phyloP scores from a whole-genome alignment of 2,888 invertebrate genomes.

The Sceliomorpha sp. region DNA sequence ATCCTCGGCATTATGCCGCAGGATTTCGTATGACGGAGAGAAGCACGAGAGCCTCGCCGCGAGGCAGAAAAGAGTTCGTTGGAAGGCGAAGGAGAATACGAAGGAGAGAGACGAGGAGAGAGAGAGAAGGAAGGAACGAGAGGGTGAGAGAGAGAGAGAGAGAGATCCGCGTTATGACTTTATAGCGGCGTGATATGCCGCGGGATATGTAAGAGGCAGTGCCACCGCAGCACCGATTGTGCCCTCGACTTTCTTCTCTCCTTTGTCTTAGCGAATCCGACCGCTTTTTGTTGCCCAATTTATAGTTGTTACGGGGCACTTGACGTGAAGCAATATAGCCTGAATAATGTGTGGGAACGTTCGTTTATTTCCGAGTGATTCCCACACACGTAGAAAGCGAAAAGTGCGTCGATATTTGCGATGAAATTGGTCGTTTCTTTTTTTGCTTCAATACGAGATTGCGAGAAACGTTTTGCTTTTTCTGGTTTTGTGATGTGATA shows the following conservation, averaged over 20 bases:
- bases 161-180: conserved; percentile 69
- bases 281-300: conserved; percentile 69
- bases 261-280: conserved; percentile 58
- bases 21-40: conserved; percentile 49
- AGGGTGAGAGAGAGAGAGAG: conserved; percentile 18
- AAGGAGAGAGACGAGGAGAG: conserved; percentile 23
- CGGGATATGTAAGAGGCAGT: conserved; percentile 52
- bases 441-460: too few relatives aligned
- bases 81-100: conserved; percentile 25
- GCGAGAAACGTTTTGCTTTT: too few relatives aligned
- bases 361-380: conserved; percentile 32
- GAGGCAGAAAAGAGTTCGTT: conserved; percentile 26
- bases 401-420: background rate
- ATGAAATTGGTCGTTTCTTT: too few relatives aligned
- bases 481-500: too few relatives aligned
- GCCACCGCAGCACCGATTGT: conserved; percentile 49
- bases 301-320: conserved; percentile 68
- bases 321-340: conserved; percentile 61
- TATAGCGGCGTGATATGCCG: conserved; percentile 66
- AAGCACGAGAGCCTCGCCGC: conserved; percentile 38
- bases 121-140: too few relatives aligned
- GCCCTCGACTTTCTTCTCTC: conserved; percentile 41
- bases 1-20: conserved; percentile 35
- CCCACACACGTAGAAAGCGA: conserved; percentile 17
- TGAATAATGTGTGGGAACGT: conserved; percentile 38